A percentile compares a stretch with the other conserved stretches of the same genome.
These are phyloP conservation scores for Morelia viridis DNA, from an alignment of 2,797 vertebrate species.

Conservation along the genomic window DNA sequence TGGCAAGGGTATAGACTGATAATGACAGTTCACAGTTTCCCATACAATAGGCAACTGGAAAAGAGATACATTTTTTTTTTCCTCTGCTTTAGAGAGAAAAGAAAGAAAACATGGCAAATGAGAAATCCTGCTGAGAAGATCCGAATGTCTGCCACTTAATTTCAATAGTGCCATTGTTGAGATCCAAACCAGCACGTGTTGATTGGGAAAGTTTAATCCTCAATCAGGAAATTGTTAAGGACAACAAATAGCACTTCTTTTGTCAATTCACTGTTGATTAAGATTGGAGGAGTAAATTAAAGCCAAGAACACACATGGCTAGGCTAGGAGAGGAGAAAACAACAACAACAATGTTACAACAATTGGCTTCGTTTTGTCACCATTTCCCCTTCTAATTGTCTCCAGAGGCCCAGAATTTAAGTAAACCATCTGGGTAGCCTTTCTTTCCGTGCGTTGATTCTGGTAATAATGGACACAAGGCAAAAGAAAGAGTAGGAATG, in stretches of 20 bases:
- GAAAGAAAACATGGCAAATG: conserved; percentile 7
- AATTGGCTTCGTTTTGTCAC: conserved; percentile 24
- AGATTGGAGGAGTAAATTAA: conserved; percentile 33
- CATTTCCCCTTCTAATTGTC: conserved; percentile 1
- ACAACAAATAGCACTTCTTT: conserved; percentile 27
- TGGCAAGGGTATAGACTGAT: background rate
- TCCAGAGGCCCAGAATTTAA: conserved; percentile 21
- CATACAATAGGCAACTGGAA: conserved; percentile 19
- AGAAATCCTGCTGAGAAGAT: background rate
- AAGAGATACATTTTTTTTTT: background rate
- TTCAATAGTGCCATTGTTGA: conserved; percentile 1
- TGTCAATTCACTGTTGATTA: conserved; percentile 33
- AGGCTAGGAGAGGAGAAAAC: background rate
- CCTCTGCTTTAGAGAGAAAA: conserved; percentile 2
- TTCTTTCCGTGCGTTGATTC: background rate
- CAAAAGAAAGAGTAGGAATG: background rate
- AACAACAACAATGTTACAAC: background rate
- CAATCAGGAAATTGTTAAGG: conserved; percentile 40
- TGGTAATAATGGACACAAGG: background rate
- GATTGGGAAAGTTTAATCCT: conserved; percentile 30
- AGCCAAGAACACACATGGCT: conserved; percentile 20
- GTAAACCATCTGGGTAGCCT: conserved; percentile 29
- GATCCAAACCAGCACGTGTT: conserved; percentile 17
- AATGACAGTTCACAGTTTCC: conserved; percentile 22
- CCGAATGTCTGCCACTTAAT: background rate